A percentile compares a stretch with the other conserved stretches of the same genome.
Conservation (phyloP, 2,113 vertebrate species). For the Apodemus speciosus region DNA sequence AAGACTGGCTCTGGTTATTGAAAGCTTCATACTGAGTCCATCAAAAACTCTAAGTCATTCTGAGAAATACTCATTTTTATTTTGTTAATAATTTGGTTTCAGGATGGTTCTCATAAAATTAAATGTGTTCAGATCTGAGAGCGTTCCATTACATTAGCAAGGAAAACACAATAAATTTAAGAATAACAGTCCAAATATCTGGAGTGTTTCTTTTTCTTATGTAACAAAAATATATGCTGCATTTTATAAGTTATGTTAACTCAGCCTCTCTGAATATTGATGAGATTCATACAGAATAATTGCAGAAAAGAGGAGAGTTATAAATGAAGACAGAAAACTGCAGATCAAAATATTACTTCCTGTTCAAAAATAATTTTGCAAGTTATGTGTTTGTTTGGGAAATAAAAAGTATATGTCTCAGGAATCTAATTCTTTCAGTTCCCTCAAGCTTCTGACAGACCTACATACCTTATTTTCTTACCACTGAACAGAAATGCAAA, state of each 20-base stretch:
- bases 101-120: slow-evolving; percentile 5
- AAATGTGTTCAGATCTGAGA: background rate
- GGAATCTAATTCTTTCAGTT: slow-evolving; percentile 31
- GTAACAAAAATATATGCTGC: background rate
- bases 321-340: slow-evolving; percentile 4
- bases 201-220: background rate
- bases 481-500: slow-evolving; percentile 29
- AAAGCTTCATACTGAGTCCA: slow-evolving; percentile 18
- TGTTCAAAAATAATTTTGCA: slow-evolving; percentile 7
- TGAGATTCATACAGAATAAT: slow-evolving; percentile 19
- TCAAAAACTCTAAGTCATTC: slow-evolving; percentile 36
- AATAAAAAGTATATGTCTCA: background rate
- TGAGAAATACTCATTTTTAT: slow-evolving; percentile 44
- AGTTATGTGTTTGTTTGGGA: background rate
- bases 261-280: slow-evolving; percentile 2
- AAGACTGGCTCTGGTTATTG: background rate
- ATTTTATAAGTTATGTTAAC: slow-evolving; percentile 25
- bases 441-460: background rate
- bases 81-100: slow-evolving; percentile 49
- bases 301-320: slow-evolving; percentile 2
- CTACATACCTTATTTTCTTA: slow-evolving; percentile 26
- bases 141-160: slow-evolving; percentile 49
- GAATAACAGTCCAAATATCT: slow-evolving; percentile 8
- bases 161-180: slow-evolving; percentile 25
- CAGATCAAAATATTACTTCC: slow-evolving; percentile 22